Conservation (phyloP, 64 coral and sea anemone genomes). For the Pocillopora damicornis region DNA sequence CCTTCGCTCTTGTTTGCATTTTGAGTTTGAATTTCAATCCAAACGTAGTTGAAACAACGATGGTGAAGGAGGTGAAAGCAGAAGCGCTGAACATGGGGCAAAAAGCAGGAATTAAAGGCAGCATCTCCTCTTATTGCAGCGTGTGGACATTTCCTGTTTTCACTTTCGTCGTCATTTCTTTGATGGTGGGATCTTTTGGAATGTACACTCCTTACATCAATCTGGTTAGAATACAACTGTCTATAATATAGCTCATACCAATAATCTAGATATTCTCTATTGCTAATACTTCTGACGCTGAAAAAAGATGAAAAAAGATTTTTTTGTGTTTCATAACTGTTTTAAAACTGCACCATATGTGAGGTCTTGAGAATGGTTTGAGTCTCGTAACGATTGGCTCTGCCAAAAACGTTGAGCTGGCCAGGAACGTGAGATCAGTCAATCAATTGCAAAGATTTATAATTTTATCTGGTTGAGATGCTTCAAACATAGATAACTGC, state of each 20-base stretch:
- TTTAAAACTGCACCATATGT: too few relatives aligned
- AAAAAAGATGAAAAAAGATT: not conserved
- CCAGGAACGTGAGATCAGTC: too few relatives aligned
- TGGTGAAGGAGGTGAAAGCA: not conserved
- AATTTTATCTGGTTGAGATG: too few relatives aligned
- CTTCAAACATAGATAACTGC: too few relatives aligned
- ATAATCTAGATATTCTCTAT: not conserved
- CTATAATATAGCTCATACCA: not conserved
- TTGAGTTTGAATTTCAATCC: conserved; percentile 36
- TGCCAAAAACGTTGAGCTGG: too few relatives aligned
- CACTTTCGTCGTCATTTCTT: not conserved
- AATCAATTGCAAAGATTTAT: too few relatives aligned
- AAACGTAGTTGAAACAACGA: conserved; percentile 12
- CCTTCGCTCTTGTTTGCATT: not conserved
- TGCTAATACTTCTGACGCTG: not conserved
- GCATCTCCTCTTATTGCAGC: conserved; percentile 34
- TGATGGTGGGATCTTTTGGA: conserved; percentile 27
- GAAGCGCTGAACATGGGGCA: too few relatives aligned
- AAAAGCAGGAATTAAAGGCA: not conserved
- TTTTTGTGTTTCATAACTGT: too few relatives aligned
- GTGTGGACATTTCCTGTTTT: conserved; percentile 6
- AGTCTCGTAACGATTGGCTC: too few relatives aligned
- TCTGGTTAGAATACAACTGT: conserved; percentile 28
- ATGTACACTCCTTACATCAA: conserved; percentile 36
- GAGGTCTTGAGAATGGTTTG: too few relatives aligned